These are phyloP conservation scores for Phacellophora camtschatica DNA, from an alignment of 30 jellyfish, hydroid and myxozoan species.

Conservation along the genomic window DNA sequence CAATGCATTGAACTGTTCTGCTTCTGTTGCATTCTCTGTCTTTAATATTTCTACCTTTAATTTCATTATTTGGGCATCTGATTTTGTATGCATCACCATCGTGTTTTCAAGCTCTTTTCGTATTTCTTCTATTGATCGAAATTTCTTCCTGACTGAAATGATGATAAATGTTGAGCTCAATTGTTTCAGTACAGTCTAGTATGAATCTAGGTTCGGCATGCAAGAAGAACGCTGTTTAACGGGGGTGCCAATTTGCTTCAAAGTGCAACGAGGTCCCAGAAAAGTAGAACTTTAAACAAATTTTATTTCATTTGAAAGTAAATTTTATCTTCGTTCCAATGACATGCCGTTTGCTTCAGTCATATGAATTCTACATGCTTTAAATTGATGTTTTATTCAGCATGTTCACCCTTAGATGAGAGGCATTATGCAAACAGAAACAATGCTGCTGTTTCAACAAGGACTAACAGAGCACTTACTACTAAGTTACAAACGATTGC, in stretches of 20 bases:
- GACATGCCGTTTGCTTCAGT: no score
- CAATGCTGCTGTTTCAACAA: no score
- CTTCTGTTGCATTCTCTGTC: conserved; percentile 42
- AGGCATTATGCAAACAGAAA: no score
- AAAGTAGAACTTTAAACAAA: neutral
- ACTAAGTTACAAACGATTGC: no score
- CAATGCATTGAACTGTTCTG: conserved; percentile 50
- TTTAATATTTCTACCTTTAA: conserved; percentile 27
- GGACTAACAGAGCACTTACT: no score
- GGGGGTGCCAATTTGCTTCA: no score
- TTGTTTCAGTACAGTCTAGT: neutral
- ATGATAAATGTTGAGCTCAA: neutral
- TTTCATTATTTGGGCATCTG: conserved; percentile 86
- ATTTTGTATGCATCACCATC: conserved; percentile 47
- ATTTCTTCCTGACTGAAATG: conserved; percentile 47
- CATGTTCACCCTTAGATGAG: no score
- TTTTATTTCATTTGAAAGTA: neutral
- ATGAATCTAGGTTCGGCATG: neutral
- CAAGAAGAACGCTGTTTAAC: no score
- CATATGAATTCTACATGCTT: no score
- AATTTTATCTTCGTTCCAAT: no score
- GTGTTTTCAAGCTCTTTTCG: conserved; percentile 71
- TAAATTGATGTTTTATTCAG: no score
- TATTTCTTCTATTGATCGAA: conserved; percentile 83
- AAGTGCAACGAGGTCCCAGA: no score